Percentiles rank a stretch among this genome's conserved stretches.
phyloP scores from a whole-genome alignment of 2,113 vertebrate genomes.

The Rhagologus leucostigma region DNA sequence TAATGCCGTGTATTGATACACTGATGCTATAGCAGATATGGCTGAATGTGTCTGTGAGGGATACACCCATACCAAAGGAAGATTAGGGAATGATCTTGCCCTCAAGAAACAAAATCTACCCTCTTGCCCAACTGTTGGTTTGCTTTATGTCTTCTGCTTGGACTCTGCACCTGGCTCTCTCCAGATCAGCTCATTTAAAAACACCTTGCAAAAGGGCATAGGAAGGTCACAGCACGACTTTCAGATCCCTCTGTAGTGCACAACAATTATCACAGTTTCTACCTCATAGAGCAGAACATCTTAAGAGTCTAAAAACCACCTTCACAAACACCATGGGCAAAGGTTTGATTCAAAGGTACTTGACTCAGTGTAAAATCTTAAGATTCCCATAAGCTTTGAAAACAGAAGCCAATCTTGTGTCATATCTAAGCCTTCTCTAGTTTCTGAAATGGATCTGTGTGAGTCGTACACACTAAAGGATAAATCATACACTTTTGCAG shows the following conservation, averaged over 20 bases:
- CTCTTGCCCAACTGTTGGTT: background rate
- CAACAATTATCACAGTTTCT: background rate
- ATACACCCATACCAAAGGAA: background rate
- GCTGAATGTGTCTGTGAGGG: background rate
- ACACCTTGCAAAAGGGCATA: background rate
- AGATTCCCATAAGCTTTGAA: background rate
- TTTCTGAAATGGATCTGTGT: background rate
- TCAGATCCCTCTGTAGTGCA: background rate
- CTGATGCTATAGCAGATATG: background rate
- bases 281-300: background rate
- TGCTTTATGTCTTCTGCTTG: background rate
- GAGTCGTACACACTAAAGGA: background rate
- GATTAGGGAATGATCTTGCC: fast-evolving
- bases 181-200: background rate
- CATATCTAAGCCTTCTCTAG: background rate
- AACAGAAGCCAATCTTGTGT: background rate
- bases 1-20: fast-evolving
- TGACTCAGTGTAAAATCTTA: background rate
- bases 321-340: background rate
- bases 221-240: background rate
- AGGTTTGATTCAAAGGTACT: background rate
- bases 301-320: background rate
- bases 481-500: background rate
- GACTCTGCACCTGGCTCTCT: background rate
- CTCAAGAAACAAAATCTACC: background rate